Conservation (phyloP, 2,113 vertebrate genomes). For the Nestor notabilis region DNA sequence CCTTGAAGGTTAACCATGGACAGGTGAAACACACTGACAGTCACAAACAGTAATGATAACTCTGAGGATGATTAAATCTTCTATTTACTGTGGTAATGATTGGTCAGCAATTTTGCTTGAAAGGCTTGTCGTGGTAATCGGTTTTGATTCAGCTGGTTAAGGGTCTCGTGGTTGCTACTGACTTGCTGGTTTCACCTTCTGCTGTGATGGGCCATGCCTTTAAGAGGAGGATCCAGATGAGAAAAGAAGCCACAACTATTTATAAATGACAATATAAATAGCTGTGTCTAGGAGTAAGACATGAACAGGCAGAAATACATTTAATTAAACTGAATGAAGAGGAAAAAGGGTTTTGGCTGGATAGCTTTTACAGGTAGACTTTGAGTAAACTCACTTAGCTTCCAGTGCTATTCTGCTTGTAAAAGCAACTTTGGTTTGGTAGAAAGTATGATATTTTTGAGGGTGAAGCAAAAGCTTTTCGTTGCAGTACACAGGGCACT, state of each 20-base stretch:
- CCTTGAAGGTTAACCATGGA: neutral
- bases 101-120: neutral
- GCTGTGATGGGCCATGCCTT: neutral
- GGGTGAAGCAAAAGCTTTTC: neutral
- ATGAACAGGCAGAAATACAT: neutral
- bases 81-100: neutral
- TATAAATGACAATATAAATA: neutral
- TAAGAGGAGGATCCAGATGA: neutral
- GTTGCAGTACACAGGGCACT: neutral
- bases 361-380: neutral
- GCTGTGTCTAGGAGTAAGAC: neutral
- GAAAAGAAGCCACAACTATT: neutral
- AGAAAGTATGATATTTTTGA: neutral
- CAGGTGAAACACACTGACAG: neutral
- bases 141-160: neutral
- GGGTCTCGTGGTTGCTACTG: neutral
- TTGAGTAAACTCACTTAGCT: neutral
- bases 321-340: neutral
- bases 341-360: neutral
- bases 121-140: neutral
- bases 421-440: neutral
- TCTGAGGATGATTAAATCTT: neutral
- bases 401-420: neutral
- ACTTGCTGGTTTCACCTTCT: neutral
- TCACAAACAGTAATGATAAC: neutral